Percentiles rank a stretch among this genome's conserved stretches.
phyloP scores from a whole-genome alignment of 2,113 vertebrate species.

The Rhea americana region DNA sequence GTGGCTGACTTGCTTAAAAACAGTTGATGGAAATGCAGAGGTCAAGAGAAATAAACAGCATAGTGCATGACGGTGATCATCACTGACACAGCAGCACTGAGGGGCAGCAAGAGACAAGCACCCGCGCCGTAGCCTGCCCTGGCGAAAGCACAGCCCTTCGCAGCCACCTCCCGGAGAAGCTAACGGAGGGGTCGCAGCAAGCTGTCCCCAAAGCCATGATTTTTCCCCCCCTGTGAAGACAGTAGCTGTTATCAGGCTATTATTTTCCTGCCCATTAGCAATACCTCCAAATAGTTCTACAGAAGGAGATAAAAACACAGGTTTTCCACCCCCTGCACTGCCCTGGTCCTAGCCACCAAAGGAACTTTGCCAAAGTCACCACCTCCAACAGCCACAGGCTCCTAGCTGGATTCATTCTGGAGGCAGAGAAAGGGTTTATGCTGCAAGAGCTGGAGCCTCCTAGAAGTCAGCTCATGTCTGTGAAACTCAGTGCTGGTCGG shows the following conservation, averaged over 20 bases:
- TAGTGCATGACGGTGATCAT: background rate
- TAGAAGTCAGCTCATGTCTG: background rate
- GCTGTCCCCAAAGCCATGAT: background rate
- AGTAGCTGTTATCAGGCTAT: background rate
- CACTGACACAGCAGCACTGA: background rate
- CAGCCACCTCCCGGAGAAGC: accelerated
- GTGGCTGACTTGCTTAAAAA: conserved; percentile 17
- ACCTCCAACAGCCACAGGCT: too few relatives aligned
- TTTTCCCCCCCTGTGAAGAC: background rate
- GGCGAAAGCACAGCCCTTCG: background rate
- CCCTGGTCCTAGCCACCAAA: background rate
- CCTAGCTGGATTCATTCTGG: too few relatives aligned
- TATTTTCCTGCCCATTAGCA: accelerated
- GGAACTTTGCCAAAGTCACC: background rate
- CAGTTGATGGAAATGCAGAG: background rate
- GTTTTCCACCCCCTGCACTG: background rate
- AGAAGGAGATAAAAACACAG: background rate
- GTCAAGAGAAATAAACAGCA: background rate
- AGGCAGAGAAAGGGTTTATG: background rate
- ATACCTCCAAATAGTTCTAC: background rate
- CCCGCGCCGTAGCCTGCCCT: background rate
- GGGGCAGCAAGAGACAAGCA: accelerated
- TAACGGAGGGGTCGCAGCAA: background rate
- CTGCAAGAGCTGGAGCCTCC: background rate
- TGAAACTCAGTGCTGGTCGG: accelerated